phyloP scores from a whole-genome alignment of 2,888 invertebrate species.

The Sphecodes monilicornis region DNA sequence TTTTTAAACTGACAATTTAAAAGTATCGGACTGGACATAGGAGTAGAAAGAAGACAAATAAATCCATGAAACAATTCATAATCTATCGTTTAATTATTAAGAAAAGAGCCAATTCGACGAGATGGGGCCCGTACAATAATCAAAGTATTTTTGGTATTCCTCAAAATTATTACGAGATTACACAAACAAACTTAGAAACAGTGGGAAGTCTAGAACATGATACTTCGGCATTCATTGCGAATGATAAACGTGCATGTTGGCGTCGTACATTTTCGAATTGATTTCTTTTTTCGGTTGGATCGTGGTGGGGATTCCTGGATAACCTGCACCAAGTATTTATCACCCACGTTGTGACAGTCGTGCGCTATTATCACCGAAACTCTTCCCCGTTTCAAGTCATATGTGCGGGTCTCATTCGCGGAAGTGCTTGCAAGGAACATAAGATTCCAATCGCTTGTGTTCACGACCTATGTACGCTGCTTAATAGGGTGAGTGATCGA shows the following conservation, averaged over 20 bases:
- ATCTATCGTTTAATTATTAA: not conserved
- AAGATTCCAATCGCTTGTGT: not conserved
- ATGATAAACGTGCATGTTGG: not conserved
- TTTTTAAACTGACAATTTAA: not conserved
- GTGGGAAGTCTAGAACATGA: not conserved
- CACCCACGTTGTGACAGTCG: not conserved
- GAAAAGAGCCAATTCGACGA: not conserved
- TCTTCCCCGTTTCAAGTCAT: not conserved
- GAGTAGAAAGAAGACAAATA: not conserved
- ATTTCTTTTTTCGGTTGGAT: not conserved
- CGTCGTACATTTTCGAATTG: not conserved
- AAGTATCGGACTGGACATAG: not conserved
- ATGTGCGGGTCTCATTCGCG: not conserved
- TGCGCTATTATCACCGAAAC: not conserved
- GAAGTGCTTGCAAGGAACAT: not conserved
- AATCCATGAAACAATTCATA: not conserved
- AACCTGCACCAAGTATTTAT: slow-evolving; percentile 8
- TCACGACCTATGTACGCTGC: not conserved
- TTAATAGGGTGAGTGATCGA: slow-evolving; percentile 12
- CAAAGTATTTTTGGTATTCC: not conserved
- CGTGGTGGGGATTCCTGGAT: slow-evolving; percentile 17
- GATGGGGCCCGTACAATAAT: not conserved
- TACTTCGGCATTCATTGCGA: not conserved
- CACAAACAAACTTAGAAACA: not conserved
- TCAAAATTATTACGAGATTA: not conserved